Conservation (phyloP, 2,888 invertebrate species). For the Philaethria dido region DNA sequence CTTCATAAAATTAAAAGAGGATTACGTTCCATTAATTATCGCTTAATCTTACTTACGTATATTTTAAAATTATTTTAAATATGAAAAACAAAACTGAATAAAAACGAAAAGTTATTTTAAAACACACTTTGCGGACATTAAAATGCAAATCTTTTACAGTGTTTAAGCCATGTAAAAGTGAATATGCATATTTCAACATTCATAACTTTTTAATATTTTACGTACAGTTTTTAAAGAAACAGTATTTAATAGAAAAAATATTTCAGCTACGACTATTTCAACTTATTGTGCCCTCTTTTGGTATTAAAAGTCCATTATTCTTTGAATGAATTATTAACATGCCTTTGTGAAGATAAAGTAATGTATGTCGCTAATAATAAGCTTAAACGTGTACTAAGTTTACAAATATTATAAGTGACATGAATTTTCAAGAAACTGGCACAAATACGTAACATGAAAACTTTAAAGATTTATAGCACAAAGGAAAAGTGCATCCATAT, state of each 20-base stretch:
- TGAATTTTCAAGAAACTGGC: conserved; percentile 10
- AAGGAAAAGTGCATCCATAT: conserved; percentile 37
- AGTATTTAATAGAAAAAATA: conserved; percentile 16
- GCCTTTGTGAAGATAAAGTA: background rate
- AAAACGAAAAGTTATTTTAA: conserved; percentile 14
- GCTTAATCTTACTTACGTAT: background rate
- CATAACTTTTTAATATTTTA: conserved; percentile 23
- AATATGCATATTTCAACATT: conserved; percentile 21
- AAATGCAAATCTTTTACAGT: conserved; percentile 26
- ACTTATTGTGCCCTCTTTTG: conserved; percentile 5
- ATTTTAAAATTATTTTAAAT: conserved; percentile 15
- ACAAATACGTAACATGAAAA: conserved; percentile 24
- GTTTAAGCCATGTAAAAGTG: conserved; percentile 23
- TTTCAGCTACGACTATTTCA: conserved; percentile 4
- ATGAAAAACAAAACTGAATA: background rate
- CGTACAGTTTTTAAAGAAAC: conserved; percentile 4
- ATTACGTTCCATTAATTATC: conserved; percentile 9
- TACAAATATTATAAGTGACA: conserved; percentile 5
- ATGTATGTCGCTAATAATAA: background rate
- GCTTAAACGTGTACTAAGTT: background rate
- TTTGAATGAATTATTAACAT: conserved; percentile 8
- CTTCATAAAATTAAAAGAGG: background rate
- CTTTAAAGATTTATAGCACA: conserved; percentile 36
- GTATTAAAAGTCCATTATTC: background rate
- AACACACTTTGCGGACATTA: conserved; percentile 9